A percentile compares a stretch with the other conserved stretches of the same genome.
phyloP scores from a whole-genome alignment of 2,888 invertebrate species.

The Lasioglossum leucozonium region DNA sequence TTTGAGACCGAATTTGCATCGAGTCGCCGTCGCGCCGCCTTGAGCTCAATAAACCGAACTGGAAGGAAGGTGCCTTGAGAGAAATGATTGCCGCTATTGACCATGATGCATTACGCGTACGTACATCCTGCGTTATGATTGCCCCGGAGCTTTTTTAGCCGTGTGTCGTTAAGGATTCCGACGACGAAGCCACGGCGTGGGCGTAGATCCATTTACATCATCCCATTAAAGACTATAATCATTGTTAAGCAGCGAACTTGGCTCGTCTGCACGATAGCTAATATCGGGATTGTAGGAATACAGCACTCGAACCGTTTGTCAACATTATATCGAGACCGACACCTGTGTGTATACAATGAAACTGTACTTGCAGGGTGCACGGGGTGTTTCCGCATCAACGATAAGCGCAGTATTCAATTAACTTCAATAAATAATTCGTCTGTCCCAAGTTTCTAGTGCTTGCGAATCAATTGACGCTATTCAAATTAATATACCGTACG shows the following conservation, averaged over 20 bases:
- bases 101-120: conserved; percentile 2
- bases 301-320: neutral
- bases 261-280: neutral
- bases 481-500: too few relatives aligned
- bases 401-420: neutral
- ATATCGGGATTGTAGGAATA: conserved; percentile 5
- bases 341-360: neutral
- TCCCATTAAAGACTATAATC: neutral
- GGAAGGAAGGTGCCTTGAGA: conserved; percentile 12
- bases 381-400: neutral
- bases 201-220: conserved; percentile 7
- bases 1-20: conserved; percentile 3
- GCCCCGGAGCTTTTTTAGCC: neutral
- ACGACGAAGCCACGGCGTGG: neutral
- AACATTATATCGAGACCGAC: neutral
- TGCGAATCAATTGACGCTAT: too few relatives aligned
- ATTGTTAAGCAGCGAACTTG: neutral
- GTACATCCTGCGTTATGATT: conserved; percentile 5
- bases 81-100: conserved; percentile 26
- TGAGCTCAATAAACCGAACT: conserved; percentile 19
- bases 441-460: too few relatives aligned
- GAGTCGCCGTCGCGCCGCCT: neutral
- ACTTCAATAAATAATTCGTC: neutral
- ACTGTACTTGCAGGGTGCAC: neutral
- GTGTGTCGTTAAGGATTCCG: neutral